A percentile compares a stretch with the other conserved stretches of the same genome.
Evolutionary conservation across 2,888 invertebrate genomes (phyloP).

Genomic region (Tuta absoluta): DNA sequence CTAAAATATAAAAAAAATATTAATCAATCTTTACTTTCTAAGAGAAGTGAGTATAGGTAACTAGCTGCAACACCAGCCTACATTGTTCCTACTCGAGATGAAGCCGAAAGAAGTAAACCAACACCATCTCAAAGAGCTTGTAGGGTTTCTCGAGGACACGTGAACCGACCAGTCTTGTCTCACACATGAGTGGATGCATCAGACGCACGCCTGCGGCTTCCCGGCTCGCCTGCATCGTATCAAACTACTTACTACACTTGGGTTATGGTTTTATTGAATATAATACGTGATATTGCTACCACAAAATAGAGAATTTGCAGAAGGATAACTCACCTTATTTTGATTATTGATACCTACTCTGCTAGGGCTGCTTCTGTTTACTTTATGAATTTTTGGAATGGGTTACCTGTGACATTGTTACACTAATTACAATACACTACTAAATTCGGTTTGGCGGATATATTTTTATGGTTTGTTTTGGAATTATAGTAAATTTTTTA

Average conservation of each 20-base stretch:
- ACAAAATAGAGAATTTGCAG: no score
- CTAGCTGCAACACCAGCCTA: background rate
- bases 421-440: no score
- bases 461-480: no score
- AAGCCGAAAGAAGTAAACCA: conserved; percentile 32
- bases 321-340: no score
- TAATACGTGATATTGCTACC: conserved; percentile 19
- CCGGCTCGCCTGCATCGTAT: background rate
- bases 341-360: no score
- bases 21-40: no score
- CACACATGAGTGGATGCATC: conserved; percentile 56
- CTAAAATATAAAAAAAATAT: no score
- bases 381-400: no score
- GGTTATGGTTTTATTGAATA: conserved; percentile 15
- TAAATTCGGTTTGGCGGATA: no score
- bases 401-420: no score
- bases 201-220: conserved; percentile 60
- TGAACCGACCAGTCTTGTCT: conserved; percentile 55
- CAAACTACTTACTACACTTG: background rate
- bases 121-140: conserved; percentile 35
- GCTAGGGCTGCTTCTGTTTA: no score
- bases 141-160: conserved; percentile 60
- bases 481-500: no score
- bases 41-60: background rate
- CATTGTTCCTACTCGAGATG: background rate